phyloP scores from a whole-genome alignment of 2,113 vertebrate genomes.

The Siphamia tubifer region DNA sequence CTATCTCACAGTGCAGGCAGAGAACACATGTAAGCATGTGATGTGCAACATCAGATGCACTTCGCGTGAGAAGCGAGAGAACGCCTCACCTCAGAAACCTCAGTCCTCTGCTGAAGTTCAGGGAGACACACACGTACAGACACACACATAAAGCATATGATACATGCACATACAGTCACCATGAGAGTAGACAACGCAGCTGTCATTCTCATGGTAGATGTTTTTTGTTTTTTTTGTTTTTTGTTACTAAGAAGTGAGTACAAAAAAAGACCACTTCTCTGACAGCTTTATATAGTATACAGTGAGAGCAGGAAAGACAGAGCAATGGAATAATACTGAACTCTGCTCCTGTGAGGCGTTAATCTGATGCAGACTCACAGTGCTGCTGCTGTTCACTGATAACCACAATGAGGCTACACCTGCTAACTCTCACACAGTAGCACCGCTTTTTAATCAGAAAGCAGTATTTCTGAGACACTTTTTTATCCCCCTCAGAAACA shows the following conservation, averaged over 20 bases:
- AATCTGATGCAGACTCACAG: constrained; percentile 73
- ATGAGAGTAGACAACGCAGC: constrained; percentile 15
- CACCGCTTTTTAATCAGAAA: constrained; percentile 17
- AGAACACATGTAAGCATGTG: constrained; percentile 55
- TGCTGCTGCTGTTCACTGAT: constrained; percentile 61
- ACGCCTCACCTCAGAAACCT: constrained; percentile 77
- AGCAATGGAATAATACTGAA: background rate
- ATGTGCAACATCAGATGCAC: constrained; percentile 72
- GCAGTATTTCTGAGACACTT: constrained; percentile 10
- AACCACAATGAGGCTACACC: constrained; percentile 80
- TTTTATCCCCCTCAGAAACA: background rate
- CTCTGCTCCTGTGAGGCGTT: constrained; percentile 24
- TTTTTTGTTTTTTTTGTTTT: too few relatives aligned
- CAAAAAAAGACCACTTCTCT: background rate
- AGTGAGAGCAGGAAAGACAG: background rate
- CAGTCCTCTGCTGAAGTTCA: constrained; percentile 54
- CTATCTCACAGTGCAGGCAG: constrained; percentile 33
- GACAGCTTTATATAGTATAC: background rate
- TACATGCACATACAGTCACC: constrained; percentile 15
- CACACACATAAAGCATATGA: constrained; percentile 16
- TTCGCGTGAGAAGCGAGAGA: constrained; percentile 72
- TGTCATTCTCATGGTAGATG: background rate
- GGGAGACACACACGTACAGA: constrained; percentile 19
- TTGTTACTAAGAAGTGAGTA: background rate
- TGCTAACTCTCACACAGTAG: constrained; percentile 58